Evolutionary conservation across 35 echinoderm and acorn worm species (phyloP), one percentile per base, ranked within the genome.

Genomic region (Patiria miniata): DNA sequence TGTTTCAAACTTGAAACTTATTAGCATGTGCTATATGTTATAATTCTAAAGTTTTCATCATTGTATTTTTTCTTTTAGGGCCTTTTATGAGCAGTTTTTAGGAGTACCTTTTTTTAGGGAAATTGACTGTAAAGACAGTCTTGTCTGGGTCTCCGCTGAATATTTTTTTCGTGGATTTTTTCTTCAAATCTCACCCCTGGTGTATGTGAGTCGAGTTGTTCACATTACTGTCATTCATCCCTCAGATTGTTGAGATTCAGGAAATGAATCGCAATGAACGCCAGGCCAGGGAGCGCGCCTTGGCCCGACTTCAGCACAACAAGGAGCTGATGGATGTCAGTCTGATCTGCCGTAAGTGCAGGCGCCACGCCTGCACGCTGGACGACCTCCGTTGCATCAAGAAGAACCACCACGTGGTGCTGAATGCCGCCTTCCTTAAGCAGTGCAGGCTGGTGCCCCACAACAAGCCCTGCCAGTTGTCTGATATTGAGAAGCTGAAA

Each of bases 271-370:
- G 68, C 39, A 84, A 84, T 1, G 26, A 51, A 18, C 88, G 88
- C 15, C 16, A 39, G 53, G 38, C 52, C 50, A 79, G 78, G 32
- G 34, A 79, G 10, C 37, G 39, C n/a, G 40, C 30, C 2, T 12
- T 22, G 80, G 26, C 17, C 42, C 77, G 12, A 3, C 77, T 50
- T 21, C 37, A 80, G 18, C 86, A 77, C 12, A 68, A 83, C 23
- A 53, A 42, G 37, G 55, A 81, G 21, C 78, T 36, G 17, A 2
- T 26, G 10, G 68, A 23, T 16, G 39, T 86, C 8, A 40, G 69
- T 10, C 55, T 92, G 37, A 17, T 52, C 21, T 92, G 90, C 59
- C 57, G 40, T 19, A 87, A 92, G 42, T 92, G 90, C 51, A 79
- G 54, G 1, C 32, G 39, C 7, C 42, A 80, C 23, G 84, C 34